These are phyloP conservation scores for Hypena proboscidalis DNA, from an alignment of 2,888 invertebrate genomes.

Conservation along the genomic window DNA sequence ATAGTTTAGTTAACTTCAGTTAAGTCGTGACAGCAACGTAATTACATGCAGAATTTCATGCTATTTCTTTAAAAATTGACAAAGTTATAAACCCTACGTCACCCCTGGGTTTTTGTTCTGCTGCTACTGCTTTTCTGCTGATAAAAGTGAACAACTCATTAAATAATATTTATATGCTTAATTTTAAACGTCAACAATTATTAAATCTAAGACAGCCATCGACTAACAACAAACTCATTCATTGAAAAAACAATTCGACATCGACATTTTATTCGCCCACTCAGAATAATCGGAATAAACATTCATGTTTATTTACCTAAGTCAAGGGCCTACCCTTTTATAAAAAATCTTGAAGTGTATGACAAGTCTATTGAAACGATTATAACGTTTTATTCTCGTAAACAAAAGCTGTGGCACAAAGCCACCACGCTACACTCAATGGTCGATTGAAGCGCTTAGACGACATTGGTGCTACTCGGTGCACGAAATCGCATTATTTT, in stretches of 20 bases:
- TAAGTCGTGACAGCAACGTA: too few species aligned
- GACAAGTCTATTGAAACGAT: conserved; percentile 44
- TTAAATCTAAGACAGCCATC: conserved; percentile 16
- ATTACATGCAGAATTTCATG: too few species aligned
- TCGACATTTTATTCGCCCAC: conserved; percentile 43
- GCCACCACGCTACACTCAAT: conserved; percentile 37
- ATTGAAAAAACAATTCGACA: conserved; percentile 27
- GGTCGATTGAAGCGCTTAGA: conserved; percentile 37
- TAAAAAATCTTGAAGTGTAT: conserved; percentile 35
- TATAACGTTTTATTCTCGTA: conserved; percentile 40
- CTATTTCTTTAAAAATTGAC: too few species aligned
- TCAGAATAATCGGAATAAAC: conserved; percentile 38
- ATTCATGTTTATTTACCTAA: conserved; percentile 33
- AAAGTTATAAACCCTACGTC: conserved; percentile 2
- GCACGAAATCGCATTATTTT: conserved; percentile 70
- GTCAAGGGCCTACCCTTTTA: conserved; percentile 34
- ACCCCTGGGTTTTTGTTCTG: too few species aligned
- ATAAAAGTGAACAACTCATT: too few species aligned
- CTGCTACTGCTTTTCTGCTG: too few species aligned
- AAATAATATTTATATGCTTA: conserved; percentile 3
- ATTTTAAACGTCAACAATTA: conserved; percentile 6
- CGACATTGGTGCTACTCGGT: conserved; percentile 44
- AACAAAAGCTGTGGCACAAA: conserved; percentile 37
- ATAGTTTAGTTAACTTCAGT: too few species aligned
- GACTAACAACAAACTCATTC: conserved; percentile 27